These are phyloP conservation scores for Helicoverpa assulta DNA, from an alignment of 2,888 invertebrate genomes.

Conservation along the genomic window DNA sequence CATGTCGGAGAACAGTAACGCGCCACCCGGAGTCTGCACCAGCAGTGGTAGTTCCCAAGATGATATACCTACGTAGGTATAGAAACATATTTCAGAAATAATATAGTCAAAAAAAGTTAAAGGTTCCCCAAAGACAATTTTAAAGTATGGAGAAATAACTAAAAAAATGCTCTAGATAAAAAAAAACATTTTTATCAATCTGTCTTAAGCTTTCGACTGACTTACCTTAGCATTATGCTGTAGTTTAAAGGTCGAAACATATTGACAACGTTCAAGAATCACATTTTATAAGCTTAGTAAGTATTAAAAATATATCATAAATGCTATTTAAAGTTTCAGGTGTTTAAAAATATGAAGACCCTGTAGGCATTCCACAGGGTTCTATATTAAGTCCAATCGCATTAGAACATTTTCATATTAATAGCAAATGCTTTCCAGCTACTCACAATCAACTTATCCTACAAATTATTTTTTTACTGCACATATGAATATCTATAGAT, in stretches of 20 bases:
- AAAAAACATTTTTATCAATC: neutral
- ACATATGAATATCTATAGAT: too few relatives aligned
- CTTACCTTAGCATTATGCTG: neutral
- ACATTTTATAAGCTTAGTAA: neutral
- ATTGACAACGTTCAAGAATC: neutral
- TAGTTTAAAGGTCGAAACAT: neutral
- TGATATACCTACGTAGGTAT: slow-evolving; percentile 90
- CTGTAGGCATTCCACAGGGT: slow-evolving; percentile 6
- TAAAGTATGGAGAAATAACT: too few relatives aligned
- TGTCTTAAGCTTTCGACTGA: slow-evolving; percentile 8
- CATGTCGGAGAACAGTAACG: slow-evolving; percentile 83
- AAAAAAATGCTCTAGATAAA: neutral
- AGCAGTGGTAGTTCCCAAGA: slow-evolving; percentile 94
- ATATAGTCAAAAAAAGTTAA: too few relatives aligned
- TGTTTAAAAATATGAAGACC: too few relatives aligned
- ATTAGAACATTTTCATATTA: too few relatives aligned
- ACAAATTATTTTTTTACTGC: too few relatives aligned
- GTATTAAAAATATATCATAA: neutral
- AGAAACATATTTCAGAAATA: neutral
- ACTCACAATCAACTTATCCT: too few relatives aligned
- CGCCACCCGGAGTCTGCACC: slow-evolving; percentile 84
- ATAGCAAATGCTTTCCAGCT: too few relatives aligned
- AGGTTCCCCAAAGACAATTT: too few relatives aligned
- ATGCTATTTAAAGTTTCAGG: neutral
- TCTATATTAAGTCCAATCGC: slow-evolving; percentile 1